A percentile compares a stretch with the other conserved stretches of the same genome.
phyloP scores from a whole-genome alignment of 1,140 invertebrate species.

The Hycleus phaleratus region DNA sequence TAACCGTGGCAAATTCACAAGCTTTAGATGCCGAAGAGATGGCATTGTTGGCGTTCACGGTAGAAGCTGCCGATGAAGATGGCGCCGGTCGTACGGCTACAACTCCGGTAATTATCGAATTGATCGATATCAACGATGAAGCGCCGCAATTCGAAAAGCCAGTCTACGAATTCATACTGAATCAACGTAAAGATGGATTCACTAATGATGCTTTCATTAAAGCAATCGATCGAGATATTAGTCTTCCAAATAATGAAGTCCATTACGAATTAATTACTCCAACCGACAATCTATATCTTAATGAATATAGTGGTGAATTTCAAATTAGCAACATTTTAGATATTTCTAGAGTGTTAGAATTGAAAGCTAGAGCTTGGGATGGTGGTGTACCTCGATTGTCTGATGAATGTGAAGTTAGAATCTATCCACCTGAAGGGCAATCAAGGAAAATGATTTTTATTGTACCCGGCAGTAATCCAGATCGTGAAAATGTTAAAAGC shows the following conservation, averaged over 20 bases:
- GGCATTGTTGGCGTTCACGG: conserved; percentile 45
- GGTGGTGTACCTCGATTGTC: conserved; percentile 67
- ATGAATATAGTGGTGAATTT: conserved; percentile 66
- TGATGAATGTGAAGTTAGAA: conserved; percentile 54
- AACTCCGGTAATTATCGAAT: conserved; percentile 63
- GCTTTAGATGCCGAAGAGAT: conserved; percentile 73
- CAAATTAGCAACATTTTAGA: conserved; percentile 20
- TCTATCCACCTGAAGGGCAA: conserved; percentile 59
- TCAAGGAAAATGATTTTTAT: conserved; percentile 69
- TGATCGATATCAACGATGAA: conserved; percentile 84
- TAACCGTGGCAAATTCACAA: conserved; percentile 64
- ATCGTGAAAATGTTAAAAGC: conserved; percentile 59
- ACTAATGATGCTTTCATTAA: conserved; percentile 63
- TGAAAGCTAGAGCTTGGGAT: conserved; percentile 67
- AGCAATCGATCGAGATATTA: conserved; percentile 74
- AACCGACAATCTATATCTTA: conserved; percentile 45
- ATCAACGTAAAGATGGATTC: conserved; percentile 63
- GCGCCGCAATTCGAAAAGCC: conserved; percentile 71
- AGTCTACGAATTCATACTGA: conserved; percentile 74
- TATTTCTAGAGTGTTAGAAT: conserved; percentile 22
- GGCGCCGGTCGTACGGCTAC: conserved; percentile 67
- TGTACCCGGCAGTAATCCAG: conserved; percentile 62
- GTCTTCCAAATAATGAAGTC: conserved; percentile 78
- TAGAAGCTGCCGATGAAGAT: conserved; percentile 79
- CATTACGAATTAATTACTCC: conserved; percentile 67